phyloP scores from a whole-genome alignment of 2,797 vertebrate genomes.

The Neopelma chrysocephalum region DNA sequence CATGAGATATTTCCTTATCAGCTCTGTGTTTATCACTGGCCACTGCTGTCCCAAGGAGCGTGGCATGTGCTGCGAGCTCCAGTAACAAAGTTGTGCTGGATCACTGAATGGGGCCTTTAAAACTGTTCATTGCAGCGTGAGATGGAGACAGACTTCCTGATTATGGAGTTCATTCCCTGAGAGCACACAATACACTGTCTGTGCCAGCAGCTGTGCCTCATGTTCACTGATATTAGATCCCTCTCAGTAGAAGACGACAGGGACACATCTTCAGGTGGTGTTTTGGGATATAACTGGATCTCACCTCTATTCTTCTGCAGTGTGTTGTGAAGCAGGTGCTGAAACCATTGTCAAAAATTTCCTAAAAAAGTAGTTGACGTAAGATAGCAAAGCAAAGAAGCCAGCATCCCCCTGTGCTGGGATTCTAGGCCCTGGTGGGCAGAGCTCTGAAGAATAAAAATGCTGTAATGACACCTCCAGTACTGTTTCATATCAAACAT shows the following conservation, averaged over 20 bases:
- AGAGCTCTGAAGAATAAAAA: conserved; percentile 15
- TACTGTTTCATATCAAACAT: neutral
- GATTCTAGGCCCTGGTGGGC: rapidly evolving
- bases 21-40: neutral
- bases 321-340: neutral
- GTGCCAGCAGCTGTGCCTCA: rapidly evolving
- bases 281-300: neutral
- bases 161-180: neutral
- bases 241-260: neutral
- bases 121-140: neutral
- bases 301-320: neutral
- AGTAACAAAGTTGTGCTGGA: neutral
- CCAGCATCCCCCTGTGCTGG: neutral
- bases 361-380: neutral
- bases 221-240: neutral
- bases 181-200: neutral
- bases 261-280: neutral
- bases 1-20: neutral
- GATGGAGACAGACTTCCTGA: neutral
- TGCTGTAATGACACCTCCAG: neutral
- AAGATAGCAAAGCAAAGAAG: neutral
- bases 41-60: neutral
- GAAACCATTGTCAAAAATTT: neutral
- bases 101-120: neutral
- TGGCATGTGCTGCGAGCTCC: rapidly evolving